phyloP scores from a whole-genome alignment of 2,113 vertebrate genomes.

The Barbus barbus region DNA sequence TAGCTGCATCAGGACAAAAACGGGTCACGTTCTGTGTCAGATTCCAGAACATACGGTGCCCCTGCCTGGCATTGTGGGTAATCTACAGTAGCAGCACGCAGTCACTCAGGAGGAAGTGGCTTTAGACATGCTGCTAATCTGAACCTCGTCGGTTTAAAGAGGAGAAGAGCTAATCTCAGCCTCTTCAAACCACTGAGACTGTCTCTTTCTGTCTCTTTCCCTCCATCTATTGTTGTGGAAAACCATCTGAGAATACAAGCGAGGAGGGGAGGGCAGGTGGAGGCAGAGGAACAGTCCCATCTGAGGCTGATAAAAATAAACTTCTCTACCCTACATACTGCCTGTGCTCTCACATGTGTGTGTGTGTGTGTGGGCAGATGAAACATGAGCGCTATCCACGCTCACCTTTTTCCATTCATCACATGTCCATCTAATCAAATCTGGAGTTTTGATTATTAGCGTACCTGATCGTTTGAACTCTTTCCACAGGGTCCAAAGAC shows the following conservation, averaged over 20 bases:
- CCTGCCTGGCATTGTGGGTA: slow-evolving; percentile 24
- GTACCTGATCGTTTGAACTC: not conserved
- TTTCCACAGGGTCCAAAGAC: not conserved
- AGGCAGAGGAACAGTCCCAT: slow-evolving; percentile 57
- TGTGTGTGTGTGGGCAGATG: not conserved
- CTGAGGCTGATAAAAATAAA: slow-evolving; percentile 64
- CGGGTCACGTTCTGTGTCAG: not conserved
- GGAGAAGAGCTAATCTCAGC: not conserved
- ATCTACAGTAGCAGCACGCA: not conserved
- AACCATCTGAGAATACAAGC: slow-evolving; percentile 49
- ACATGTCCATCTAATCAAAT: not conserved
- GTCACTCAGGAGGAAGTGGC: slow-evolving; percentile 13
- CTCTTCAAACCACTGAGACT: slow-evolving; percentile 8
- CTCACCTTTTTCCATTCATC: slow-evolving; percentile 42
- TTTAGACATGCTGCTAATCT: slow-evolving; percentile 21
- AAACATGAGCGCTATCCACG: slow-evolving; percentile 20
- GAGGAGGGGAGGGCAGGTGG: slow-evolving; percentile 55
- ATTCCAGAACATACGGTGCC: slow-evolving; percentile 5
- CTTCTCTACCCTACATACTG: slow-evolving; percentile 59
- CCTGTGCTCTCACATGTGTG: slow-evolving; percentile 34
- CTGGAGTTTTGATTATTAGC: not conserved
- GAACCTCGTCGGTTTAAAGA: not conserved
- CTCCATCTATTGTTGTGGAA: slow-evolving; percentile 50
- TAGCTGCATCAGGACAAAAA: not conserved
- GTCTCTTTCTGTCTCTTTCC: slow-evolving; percentile 7